phyloP scores from a whole-genome alignment of 2,797 vertebrate genomes.

The Nyctalus aviator region DNA sequence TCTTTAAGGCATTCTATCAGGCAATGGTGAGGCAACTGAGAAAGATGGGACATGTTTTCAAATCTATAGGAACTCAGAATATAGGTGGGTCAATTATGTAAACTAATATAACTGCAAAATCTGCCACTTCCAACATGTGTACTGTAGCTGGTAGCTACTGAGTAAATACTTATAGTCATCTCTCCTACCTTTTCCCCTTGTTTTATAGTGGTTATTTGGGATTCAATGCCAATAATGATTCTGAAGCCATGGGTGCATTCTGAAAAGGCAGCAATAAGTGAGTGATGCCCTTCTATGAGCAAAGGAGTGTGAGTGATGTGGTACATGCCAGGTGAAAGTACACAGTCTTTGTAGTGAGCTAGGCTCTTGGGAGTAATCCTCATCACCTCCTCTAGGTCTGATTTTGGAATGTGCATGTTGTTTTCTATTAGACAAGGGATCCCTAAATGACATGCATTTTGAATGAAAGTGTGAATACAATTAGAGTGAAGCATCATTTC shows the following conservation, averaged over 20 bases:
- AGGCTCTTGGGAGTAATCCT: neutral
- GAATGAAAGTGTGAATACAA: neutral
- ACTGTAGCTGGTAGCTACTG: neutral
- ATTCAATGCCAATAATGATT: slow-evolving; percentile 43
- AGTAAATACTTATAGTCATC: neutral
- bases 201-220: slow-evolving; percentile 39
- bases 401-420: neutral
- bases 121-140: neutral
- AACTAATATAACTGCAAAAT: neutral
- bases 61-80: neutral
- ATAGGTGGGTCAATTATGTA: no score
- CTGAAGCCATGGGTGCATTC: neutral
- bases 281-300: neutral
- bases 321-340: neutral
- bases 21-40: neutral
- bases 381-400: neutral
- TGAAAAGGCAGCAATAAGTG: neutral
- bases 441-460: slow-evolving; percentile 15
- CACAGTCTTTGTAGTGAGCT: neutral
- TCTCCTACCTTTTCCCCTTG: neutral
- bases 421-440: neutral
- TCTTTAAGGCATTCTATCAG: neutral
- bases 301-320: neutral
- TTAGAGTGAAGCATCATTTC: neutral
- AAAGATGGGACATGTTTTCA: neutral